These are phyloP conservation scores for Drosophila kepulauana DNA, from an alignment of 1,140 invertebrate genomes.

Conservation along the genomic window DNA sequence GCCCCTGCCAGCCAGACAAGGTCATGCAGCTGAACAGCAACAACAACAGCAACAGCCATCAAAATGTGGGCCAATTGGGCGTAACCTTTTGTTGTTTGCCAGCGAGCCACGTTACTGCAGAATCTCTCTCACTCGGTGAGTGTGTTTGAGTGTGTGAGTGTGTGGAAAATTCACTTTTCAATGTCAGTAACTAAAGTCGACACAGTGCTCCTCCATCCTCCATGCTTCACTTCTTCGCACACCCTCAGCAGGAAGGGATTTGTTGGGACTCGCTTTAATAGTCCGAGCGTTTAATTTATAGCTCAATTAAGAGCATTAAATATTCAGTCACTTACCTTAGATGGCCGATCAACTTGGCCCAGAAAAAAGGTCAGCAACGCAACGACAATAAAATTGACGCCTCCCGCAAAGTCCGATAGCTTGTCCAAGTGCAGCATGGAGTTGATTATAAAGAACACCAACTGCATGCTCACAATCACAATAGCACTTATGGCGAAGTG, in stretches of 20 bases:
- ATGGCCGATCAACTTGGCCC: conserved; percentile 89
- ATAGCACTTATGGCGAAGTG: conserved; percentile 95
- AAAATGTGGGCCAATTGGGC: conserved; percentile 64
- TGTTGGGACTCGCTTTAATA: conserved; percentile 50
- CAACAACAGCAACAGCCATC: conserved; percentile 42
- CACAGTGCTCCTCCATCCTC: neutral
- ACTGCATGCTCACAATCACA: conserved; percentile 94
- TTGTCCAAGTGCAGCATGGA: conserved; percentile 95
- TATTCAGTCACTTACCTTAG: conserved; percentile 86
- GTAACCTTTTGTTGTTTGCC: conserved; percentile 70
- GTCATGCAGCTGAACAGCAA: conserved; percentile 32
- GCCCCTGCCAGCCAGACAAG: conserved; percentile 47
- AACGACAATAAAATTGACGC: conserved; percentile 95
- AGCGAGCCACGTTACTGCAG: conserved; percentile 37
- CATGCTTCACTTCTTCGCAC: neutral
- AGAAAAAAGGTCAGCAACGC: conserved; percentile 94
- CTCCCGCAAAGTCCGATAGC: conserved; percentile 96
- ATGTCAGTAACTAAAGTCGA: conserved; percentile 66
- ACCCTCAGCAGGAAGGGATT: conserved; percentile 33
- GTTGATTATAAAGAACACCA: conserved; percentile 94
- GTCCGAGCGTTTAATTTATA: conserved; percentile 47
- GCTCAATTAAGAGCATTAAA: conserved; percentile 28
- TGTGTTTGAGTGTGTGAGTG: conserved; percentile 52
- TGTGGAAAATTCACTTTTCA: conserved; percentile 70
- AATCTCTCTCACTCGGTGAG: conserved; percentile 14